Evolutionary conservation across 2,113 vertebrate genomes (phyloP).

Genomic region (Antigone vipio): DNA sequence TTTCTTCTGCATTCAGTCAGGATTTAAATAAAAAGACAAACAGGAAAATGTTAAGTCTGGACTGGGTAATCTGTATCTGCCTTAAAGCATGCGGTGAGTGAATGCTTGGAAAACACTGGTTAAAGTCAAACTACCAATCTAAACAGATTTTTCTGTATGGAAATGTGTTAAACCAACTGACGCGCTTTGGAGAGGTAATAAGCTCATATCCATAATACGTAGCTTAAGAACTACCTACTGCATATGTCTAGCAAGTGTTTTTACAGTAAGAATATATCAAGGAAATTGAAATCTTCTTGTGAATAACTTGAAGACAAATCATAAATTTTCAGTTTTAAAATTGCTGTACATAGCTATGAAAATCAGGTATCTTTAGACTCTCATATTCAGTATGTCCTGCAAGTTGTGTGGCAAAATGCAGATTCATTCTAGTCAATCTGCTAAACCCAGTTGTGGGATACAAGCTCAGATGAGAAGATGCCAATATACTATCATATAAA

Average conservation of each 20-base stretch:
- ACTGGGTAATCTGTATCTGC: background rate
- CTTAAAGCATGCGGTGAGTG: background rate
- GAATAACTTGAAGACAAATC: background rate
- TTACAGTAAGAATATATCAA: background rate
- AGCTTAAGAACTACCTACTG: background rate
- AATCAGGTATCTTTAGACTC: background rate
- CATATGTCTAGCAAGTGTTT: background rate
- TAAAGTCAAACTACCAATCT: background rate
- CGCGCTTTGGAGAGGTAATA: background rate
- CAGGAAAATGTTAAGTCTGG: background rate
- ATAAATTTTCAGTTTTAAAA: background rate
- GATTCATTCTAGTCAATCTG: background rate
- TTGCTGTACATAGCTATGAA: background rate
- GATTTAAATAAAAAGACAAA: conserved; percentile 6
- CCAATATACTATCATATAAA: background rate
- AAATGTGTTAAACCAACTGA: background rate
- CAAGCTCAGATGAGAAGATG: background rate
- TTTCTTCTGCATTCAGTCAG: background rate
- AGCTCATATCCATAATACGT: background rate
- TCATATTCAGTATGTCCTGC: background rate
- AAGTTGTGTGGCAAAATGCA: background rate
- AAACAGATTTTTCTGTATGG: background rate
- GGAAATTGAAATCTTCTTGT: background rate
- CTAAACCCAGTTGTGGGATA: background rate
- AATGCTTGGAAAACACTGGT: background rate